Evolutionary conservation across 1,140 invertebrate species (phyloP).

Genomic region (Drosophila parabipectinata): DNA sequence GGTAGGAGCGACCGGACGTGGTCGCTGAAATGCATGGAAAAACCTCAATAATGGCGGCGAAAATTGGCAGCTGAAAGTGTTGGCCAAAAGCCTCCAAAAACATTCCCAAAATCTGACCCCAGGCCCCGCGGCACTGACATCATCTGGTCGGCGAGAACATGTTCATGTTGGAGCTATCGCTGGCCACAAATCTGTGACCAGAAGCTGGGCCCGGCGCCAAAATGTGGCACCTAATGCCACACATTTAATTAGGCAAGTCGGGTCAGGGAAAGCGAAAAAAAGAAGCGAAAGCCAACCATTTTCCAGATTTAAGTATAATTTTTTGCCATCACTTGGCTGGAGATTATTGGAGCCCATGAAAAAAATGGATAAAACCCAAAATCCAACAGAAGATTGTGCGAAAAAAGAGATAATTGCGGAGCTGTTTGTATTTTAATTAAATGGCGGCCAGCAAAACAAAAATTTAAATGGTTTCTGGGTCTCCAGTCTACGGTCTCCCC

Average conservation of each 20-base stretch:
- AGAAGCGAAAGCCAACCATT: constrained; percentile 31
- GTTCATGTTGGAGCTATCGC: constrained; percentile 47
- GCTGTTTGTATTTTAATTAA: constrained; percentile 68
- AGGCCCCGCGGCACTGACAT: constrained; percentile 34
- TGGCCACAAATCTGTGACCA: constrained; percentile 45
- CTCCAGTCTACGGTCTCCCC: background rate
- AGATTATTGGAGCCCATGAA: constrained; percentile 48
- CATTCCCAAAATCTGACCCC: background rate
- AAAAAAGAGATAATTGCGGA: constrained; percentile 59
- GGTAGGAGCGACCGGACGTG: constrained; percentile 25
- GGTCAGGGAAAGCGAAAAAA: background rate
- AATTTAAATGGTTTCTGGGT: constrained; percentile 18
- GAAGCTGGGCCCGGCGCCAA: constrained; percentile 47
- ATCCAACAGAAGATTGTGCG: background rate
- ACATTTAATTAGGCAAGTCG: constrained; percentile 52
- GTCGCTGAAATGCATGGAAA: constrained; percentile 59
- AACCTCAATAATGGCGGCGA: constrained; percentile 54
- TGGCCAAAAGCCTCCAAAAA: constrained; percentile 8
- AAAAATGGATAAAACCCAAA: constrained; percentile 30
- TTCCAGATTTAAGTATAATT: constrained; percentile 40
- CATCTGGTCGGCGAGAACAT: constrained; percentile 39
- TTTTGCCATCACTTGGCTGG: constrained; percentile 64
- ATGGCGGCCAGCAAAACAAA: constrained; percentile 16
- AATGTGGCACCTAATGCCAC: constrained; percentile 60
- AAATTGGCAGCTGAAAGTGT: constrained; percentile 48